Evolutionary conservation across 2,113 vertebrate genomes (phyloP), one percentile per base, ranked within the genome.

Genomic region (Lampris megalopsis): DNA sequence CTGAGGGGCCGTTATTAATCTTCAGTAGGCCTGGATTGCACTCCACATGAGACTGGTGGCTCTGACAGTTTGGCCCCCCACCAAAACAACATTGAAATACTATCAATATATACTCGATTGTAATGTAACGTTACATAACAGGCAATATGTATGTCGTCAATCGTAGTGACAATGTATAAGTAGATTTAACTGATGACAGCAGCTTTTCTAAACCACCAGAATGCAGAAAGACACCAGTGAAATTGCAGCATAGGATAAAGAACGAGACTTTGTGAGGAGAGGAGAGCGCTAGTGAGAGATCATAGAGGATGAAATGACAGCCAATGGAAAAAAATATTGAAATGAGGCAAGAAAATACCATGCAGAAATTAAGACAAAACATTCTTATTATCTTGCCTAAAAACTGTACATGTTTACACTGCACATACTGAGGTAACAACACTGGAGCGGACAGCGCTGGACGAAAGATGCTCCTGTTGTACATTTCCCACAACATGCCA

Each of bases 41-140:
- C 60, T 73, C 53, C 35, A 36, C 43, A 41, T 4, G 47, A 63
- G 60, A 57, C 49, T 68, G 71, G 61, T 24, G 40, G 58, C 59
- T 63, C 57, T 53, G 38, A 75, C 52, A 73, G 68, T 48, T 79
- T 74, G 53, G 42, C 67, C 61, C 73, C 75, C 49, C 3, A 63
- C 13, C 65, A 60, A 79, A 64, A 86, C 35, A 61, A 73, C 24
- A 56, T 36, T 72, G 9, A 56, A 80, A 87, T 13, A 73, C 58
- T 53, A 54, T n/a, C 6, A 81, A 76, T 65, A 68, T 81, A 86
- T 43, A 75, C 63, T 77, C 50, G 37, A 43, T 53, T 7, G 54
- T 53, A 71, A 82, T 57, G 58, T 79, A 38, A 37, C 50, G 58
- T 61, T 65, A 53, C 35, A 63, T 49, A 35, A 71, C 60, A 13